Conservation (phyloP, 2,888 invertebrate species). For the Thysanoteuthis rhombus region DNA sequence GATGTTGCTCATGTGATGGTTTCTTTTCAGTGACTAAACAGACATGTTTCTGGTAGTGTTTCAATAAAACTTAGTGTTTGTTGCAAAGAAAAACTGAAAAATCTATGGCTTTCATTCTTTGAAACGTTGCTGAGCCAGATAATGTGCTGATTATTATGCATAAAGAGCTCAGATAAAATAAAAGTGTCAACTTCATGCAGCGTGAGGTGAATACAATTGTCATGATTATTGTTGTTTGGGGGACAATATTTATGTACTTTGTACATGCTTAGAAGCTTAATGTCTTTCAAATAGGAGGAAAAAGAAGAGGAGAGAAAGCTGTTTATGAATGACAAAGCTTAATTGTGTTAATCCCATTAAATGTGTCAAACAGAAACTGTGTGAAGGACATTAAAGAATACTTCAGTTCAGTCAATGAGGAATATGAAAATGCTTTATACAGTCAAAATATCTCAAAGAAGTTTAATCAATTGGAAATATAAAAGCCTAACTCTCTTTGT, state of each 20-base stretch:
- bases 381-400: not conserved
- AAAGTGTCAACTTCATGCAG: not conserved
- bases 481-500: too few relatives aligned
- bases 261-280: not conserved
- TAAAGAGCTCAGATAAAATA: not conserved
- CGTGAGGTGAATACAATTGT: not conserved
- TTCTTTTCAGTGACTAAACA: too few relatives aligned
- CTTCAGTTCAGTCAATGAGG: not conserved
- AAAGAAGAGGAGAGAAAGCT: too few relatives aligned
- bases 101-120: not conserved
- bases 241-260: not conserved
- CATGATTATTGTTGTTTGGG: not conserved
- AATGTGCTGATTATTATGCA: not conserved
- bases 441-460: not conserved
- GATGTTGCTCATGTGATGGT: too few relatives aligned
- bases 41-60: not conserved
- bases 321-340: not conserved
- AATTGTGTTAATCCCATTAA: not conserved
- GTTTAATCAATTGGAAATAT: not conserved
- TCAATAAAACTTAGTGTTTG: not conserved
- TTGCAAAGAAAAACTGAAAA: not conserved
- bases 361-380: not conserved
- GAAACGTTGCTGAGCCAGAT: not conserved
- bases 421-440: not conserved
- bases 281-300: too few relatives aligned